Evolutionary conservation across 2,888 invertebrate genomes (phyloP), one percentile per base, ranked within the genome.

Genomic region (Incurvaria masculella): DNA sequence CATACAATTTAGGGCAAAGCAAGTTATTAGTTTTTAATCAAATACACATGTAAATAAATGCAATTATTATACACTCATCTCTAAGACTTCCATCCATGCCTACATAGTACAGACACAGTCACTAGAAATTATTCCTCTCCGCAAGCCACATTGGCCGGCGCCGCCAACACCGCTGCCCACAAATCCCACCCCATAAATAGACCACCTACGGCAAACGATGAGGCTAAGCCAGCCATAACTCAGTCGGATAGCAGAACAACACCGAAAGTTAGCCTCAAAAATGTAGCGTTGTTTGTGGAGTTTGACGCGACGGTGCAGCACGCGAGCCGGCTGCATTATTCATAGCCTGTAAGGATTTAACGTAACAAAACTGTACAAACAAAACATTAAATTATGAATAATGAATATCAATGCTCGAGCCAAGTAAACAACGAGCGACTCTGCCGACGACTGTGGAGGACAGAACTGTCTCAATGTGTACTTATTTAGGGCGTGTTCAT

Each of bases 351-450:
- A 33, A 8, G 33, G 33, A 33, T 33, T 33, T 33, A 33, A 33
- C 14, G 33, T 33, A 33, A 33, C 33, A 33, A 33, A 33, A 33
- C 33, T 33, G 51, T 54, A 52, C 21, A 42, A 41, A 45, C 51
- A 47, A 52, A 53, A 53, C 51, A 51, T 51, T 49, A 51, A 50
- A 53, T 51, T 51, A 52, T 55, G 52, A 56, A 55, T 56, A 51
- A 53, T 52, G 52, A 55, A 54, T 51, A 48, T 49, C 52, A 51
- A 47, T 47, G 47, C 42, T 38, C 17, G 26, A 43, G 38, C 27
- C 41, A 43, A 47, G 46, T 46, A 46, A 46, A 46, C 42, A 47
- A 18, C 8, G 33, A 21, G 20, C 33, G 42, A 42, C 47, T 43
- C 41, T 43, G 33, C 38, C 47, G 42, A 43, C 10, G 6, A 33